These are phyloP conservation scores for Scortum barcoo DNA, from an alignment of 2,113 vertebrate genomes.

Conservation along the genomic window DNA sequence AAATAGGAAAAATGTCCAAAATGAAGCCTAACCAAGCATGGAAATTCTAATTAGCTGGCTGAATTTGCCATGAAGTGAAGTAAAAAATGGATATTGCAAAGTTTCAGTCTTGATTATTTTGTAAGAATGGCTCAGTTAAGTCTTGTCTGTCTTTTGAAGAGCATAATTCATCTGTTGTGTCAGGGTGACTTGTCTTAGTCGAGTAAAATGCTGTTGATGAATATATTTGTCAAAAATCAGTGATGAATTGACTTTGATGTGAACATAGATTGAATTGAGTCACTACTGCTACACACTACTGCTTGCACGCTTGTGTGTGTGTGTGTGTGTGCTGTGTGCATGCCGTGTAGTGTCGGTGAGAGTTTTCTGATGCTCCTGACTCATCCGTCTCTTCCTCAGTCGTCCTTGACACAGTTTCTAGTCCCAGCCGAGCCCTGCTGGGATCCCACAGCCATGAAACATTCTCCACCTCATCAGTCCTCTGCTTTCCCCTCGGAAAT, in stretches of 20 bases:
- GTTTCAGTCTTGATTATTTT: not conserved
- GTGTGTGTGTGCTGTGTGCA: not conserved
- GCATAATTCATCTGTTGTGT: not conserved
- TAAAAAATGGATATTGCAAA: not conserved
- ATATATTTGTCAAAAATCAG: not conserved
- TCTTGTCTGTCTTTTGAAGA: not conserved
- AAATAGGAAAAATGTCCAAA: not conserved
- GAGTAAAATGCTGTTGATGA: not conserved
- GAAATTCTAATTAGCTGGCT: not conserved
- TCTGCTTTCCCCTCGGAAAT: slow-evolving; percentile 54
- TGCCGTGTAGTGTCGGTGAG: not conserved
- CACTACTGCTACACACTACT: not conserved
- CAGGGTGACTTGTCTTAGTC: not conserved
- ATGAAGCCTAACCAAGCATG: not conserved
- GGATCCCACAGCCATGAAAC: slow-evolving; percentile 59
- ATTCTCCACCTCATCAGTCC: slow-evolving; percentile 63
- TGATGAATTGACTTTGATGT: not conserved
- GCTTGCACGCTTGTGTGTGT: not conserved
- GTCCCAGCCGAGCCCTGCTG: slow-evolving; percentile 56
- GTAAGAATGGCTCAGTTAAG: not conserved
- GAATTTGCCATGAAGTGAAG: not conserved
- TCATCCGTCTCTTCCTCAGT: slow-evolving; percentile 52
- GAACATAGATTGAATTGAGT: not conserved
- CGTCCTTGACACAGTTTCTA: slow-evolving; percentile 75
- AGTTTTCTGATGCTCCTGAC: slow-evolving; percentile 40